Base-by-base conservation (phyloP, 1,140 invertebrate genomes). In the Atta cephalotes region DNA sequence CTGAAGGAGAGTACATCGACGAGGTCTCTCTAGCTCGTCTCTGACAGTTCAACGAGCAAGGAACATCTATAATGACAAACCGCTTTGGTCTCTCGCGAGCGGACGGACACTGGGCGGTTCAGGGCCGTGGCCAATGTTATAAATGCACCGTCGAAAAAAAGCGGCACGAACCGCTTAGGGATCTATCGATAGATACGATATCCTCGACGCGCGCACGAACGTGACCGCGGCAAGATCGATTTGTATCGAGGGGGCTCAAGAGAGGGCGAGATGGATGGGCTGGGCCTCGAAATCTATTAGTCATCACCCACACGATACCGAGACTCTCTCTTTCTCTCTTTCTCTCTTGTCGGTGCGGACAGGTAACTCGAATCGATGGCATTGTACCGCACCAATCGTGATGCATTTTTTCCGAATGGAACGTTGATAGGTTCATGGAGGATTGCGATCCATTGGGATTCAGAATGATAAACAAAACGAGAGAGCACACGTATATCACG, bases 241-340 rank as follows among this genome's bases (percentile, higher is more conserved):
- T 91, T 92, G 91, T 91, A 92, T 93, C 92, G 93, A n/a, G 89
- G 53, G 86, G 88, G 72, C 89, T 87, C 80, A 85, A 89, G 93
- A 93, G 86, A 88, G 66, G 39, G 72, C 79, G 93, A 94, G 93
- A 94, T 93, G 92, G 92, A 94, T 94, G 94, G 92, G 92, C 91
- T 91, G 86, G 81, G 88, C 72, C 86, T 85, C 85, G 90, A 93
- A 94, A 94, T 94, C 93, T 94, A 94, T 94, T 94, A 94, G 93
- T 94, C 94, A 94, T 94, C 93, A 91, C 90, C 92, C 90, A 92
- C 92, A 92, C 91, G 89, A 89, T 91, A 87, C 68, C 79, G 58
- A n/a, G 63, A 25, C 77, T 76, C 49, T 70, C 25, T 39, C 39
- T 0, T n/a, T 60, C 21, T 53, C 49, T 58, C 60, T 16, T 0